Conservation (phyloP, 2,113 vertebrate genomes). For the Microcebus griseorufus region DNA sequence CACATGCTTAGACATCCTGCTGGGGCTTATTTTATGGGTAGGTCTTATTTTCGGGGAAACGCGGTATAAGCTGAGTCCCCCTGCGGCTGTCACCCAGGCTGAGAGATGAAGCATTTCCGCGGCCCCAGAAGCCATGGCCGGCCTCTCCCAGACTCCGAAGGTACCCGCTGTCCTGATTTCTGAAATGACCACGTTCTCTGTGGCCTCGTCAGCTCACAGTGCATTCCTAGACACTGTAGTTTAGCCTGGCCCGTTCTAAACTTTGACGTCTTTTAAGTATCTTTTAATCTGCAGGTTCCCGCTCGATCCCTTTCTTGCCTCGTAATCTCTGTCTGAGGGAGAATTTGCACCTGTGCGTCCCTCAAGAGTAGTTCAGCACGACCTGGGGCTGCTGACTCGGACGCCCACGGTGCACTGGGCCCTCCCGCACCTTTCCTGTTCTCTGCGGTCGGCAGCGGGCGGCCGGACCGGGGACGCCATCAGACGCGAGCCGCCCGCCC, state of each 20-base stretch:
- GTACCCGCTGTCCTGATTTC: not conserved
- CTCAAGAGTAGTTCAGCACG: not conserved
- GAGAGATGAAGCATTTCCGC: not conserved
- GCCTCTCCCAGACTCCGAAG: not conserved
- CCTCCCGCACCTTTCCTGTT: not conserved
- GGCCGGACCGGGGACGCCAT: not conserved
- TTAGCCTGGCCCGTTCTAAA: constrained; percentile 26
- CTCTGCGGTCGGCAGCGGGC: not conserved
- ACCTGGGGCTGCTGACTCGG: not conserved
- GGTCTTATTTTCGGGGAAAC: too few species aligned
- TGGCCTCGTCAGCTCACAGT: not conserved
- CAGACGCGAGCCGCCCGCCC: not conserved
- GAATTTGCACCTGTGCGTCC: not conserved
- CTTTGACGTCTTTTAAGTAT: not conserved
- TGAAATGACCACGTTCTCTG: not conserved
- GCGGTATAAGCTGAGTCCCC: not conserved
- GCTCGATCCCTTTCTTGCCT: not conserved
- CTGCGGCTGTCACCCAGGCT: not conserved
- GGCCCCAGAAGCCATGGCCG: not conserved
- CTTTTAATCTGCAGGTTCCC: not conserved
- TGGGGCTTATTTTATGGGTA: too few species aligned
- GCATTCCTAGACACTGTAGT: not conserved
- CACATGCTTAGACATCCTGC: too few species aligned
- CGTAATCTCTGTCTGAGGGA: not conserved
- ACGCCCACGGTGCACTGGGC: not conserved